Percentiles rank a stretch among this genome's conserved stretches.
Conservation (phyloP, 2,797 vertebrate genomes). For the Chloroceryle amazona region DNA sequence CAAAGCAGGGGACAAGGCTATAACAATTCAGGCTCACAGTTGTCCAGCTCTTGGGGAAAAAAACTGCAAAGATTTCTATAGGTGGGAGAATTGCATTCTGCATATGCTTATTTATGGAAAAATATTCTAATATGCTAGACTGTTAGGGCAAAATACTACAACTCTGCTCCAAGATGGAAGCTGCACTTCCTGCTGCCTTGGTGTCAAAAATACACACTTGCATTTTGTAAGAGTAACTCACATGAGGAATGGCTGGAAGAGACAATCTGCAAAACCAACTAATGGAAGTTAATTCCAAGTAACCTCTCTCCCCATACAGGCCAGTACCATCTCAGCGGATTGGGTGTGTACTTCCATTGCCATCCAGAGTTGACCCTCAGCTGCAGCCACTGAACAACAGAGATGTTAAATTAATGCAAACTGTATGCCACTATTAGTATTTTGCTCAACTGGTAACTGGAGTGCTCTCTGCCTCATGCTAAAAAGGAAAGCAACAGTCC, state of each 20-base stretch:
- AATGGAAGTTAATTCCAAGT: neutral
- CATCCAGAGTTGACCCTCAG: neutral
- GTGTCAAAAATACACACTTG: neutral
- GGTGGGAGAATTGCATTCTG: neutral
- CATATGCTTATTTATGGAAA: neutral
- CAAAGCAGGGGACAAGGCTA: neutral
- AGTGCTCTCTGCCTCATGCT: neutral
- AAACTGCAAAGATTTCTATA: neutral
- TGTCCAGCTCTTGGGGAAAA: neutral
- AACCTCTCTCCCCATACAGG: neutral
- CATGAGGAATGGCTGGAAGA: neutral
- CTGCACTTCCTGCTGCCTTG: neutral
- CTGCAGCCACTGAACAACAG: neutral
- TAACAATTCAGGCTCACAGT: neutral
- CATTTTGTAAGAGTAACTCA: neutral
- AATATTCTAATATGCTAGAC: neutral
- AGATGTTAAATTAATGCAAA: neutral
- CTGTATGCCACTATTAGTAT: neutral
- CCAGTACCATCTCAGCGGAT: neutral
- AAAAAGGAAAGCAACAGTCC: neutral
- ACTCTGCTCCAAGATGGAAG: neutral
- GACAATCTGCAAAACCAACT: neutral
- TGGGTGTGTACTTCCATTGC: neutral
- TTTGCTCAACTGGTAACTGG: neutral
- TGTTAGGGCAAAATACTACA: neutral